These are phyloP conservation scores for Linnaemya vulpina DNA, from an alignment of 2,888 invertebrate genomes.

Conservation along the genomic window DNA sequence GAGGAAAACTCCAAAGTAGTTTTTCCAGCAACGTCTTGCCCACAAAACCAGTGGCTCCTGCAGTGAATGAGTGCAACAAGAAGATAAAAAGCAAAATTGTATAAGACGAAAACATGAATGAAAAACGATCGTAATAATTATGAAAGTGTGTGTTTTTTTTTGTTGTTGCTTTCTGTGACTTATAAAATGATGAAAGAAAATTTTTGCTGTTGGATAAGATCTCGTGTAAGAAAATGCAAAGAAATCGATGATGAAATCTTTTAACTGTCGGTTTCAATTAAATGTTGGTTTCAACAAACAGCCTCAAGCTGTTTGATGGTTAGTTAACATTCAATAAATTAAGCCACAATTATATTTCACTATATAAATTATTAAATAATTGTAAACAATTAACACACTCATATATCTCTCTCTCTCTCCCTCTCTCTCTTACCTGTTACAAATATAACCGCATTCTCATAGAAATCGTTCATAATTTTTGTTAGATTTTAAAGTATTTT, in stretches of 20 bases:
- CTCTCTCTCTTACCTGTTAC: slow-evolving; percentile 80
- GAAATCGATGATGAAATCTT: slow-evolving; percentile 32
- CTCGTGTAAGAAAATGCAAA: not conserved
- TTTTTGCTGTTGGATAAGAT: slow-evolving; percentile 55
- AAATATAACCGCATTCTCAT: slow-evolving; percentile 78
- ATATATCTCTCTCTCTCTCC: too few relatives aligned
- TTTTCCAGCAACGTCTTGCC: slow-evolving; percentile 97
- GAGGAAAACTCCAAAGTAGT: slow-evolving; percentile 92
- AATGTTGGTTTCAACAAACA: slow-evolving; percentile 17
- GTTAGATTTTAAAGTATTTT: not conserved
- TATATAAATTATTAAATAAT: not conserved
- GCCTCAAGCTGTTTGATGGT: not conserved
- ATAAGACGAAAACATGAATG: not conserved
- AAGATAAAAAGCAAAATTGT: slow-evolving; percentile 1
- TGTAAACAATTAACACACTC: not conserved
- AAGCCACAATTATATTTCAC: not conserved
- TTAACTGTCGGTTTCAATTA: not conserved
- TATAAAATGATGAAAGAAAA: slow-evolving; percentile 28
- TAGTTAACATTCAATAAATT: not conserved
- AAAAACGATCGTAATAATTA: slow-evolving; percentile 77
- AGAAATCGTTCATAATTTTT: slow-evolving; percentile 74
- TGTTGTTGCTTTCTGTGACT: too few relatives aligned
- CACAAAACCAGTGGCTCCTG: slow-evolving; percentile 93
- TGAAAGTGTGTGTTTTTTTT: slow-evolving; percentile 78
- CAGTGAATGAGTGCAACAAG: slow-evolving; percentile 79